Evolutionary conservation across 2,888 invertebrate species (phyloP).

Genomic region (Scaptomyza tumidula): DNA sequence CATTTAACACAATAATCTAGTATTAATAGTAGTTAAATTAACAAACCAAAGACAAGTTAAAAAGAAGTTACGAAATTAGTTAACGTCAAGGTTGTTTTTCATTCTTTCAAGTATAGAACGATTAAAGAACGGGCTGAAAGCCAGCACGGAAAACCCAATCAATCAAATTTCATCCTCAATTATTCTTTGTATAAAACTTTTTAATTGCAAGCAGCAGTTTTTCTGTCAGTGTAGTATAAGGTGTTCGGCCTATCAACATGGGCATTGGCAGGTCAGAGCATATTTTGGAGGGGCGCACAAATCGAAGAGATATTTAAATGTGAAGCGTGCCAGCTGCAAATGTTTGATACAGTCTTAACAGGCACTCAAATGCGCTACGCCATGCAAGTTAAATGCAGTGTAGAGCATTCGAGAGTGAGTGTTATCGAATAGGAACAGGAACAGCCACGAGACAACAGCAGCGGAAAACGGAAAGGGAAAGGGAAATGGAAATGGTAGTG

Average conservation of each 20-base stretch:
- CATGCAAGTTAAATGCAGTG: neutral
- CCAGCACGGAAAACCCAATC: too few species aligned
- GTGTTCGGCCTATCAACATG: conserved; percentile 56
- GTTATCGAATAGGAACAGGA: conserved; percentile 17
- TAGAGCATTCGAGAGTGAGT: conserved; percentile 15
- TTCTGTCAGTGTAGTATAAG: conserved; percentile 53
- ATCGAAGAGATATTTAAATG: conserved; percentile 60
- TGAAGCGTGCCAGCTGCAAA: conserved; percentile 76
- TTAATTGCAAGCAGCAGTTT: neutral
- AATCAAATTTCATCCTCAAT: too few species aligned
- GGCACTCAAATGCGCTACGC: conserved; percentile 38
- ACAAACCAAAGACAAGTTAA: too few species aligned
- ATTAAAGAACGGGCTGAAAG: too few species aligned
- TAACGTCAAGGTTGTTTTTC: too few species aligned
- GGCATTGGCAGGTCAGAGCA: conserved; percentile 64
- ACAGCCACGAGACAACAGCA: conserved; percentile 56
- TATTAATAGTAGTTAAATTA: too few species aligned
- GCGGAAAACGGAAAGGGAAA: conserved; percentile 33
- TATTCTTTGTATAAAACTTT: neutral
- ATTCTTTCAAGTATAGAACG: too few species aligned
- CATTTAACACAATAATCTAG: too few species aligned
- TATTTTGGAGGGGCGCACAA: conserved; percentile 34
- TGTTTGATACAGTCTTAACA: conserved; percentile 9
- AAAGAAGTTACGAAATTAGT: too few species aligned
- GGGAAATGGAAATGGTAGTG: conserved; percentile 10